These are phyloP conservation scores for Nephrotoma guestfalica DNA, from an alignment of 2,888 invertebrate species.

Conservation along the genomic window DNA sequence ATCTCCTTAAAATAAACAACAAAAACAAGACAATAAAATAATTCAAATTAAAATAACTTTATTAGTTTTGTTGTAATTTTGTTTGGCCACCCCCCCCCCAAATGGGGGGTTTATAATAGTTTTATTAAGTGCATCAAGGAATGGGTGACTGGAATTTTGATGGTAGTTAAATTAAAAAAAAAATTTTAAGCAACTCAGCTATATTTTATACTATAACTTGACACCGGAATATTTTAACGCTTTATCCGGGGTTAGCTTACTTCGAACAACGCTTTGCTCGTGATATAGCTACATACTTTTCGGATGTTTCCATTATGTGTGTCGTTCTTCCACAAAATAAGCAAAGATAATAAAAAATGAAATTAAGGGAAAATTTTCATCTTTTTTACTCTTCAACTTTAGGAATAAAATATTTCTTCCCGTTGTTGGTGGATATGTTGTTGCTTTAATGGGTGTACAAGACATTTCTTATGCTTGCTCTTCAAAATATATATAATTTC, in stretches of 20 bases:
- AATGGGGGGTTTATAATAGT: too few species aligned
- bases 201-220: too few species aligned
- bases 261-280: background rate
- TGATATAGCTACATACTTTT: background rate
- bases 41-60: background rate
- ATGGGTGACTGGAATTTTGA: background rate
- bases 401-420: background rate
- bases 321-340: background rate
- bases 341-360: background rate
- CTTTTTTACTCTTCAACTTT: background rate
- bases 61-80: background rate
- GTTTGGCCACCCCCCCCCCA: too few species aligned
- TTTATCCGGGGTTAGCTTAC: background rate
- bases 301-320: background rate
- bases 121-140: background rate
- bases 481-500: background rate
- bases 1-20: background rate
- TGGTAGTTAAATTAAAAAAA: background rate
- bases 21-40: background rate
- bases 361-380: background rate
- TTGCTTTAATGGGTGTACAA: background rate
- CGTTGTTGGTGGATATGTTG: background rate
- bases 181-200: too few species aligned
- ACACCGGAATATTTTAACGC: too few species aligned
- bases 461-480: background rate